Conservation (phyloP, 1,140 invertebrate genomes). For the Doryteuthis pealeii region DNA sequence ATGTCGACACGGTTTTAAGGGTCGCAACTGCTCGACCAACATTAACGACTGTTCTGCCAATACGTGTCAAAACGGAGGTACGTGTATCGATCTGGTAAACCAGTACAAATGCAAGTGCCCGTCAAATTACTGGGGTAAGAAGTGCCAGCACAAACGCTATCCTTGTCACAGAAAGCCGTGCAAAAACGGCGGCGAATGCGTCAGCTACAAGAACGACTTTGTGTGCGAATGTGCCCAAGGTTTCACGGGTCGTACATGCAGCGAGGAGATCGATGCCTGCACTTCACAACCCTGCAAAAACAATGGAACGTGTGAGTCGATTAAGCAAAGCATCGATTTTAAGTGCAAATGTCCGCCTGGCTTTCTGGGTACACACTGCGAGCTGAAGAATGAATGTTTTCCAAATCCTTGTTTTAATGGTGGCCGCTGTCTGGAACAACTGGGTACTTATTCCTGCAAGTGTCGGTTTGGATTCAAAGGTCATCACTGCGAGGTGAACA, state of each 20-base stretch:
- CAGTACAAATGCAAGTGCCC: slow-evolving; percentile 49
- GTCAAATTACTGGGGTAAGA: slow-evolving; percentile 58
- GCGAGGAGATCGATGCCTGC: slow-evolving; percentile 20
- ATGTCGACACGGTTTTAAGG: slow-evolving; percentile 21
- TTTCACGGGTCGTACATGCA: slow-evolving; percentile 84
- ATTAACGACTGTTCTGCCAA: slow-evolving; percentile 39
- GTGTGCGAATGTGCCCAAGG: slow-evolving; percentile 88
- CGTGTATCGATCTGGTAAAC: slow-evolving; percentile 44
- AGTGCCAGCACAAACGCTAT: slow-evolving; percentile 68
- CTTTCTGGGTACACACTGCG: slow-evolving; percentile 35
- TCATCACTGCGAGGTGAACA: slow-evolving; percentile 24
- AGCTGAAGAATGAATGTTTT: slow-evolving; percentile 59
- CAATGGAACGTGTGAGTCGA: slow-evolving; percentile 29
- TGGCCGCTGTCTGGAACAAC: slow-evolving; percentile 21
- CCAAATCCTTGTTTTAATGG: slow-evolving; percentile 22
- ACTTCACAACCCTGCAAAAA: slow-evolving; percentile 16
- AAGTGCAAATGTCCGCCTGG: slow-evolving; percentile 38
- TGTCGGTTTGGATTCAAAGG: slow-evolving; percentile 28
- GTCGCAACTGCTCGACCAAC: slow-evolving; percentile 18
- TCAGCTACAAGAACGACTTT: slow-evolving; percentile 57
- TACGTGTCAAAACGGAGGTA: slow-evolving; percentile 67
- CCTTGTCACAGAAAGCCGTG: slow-evolving; percentile 66
- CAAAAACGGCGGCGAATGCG: slow-evolving; percentile 34
- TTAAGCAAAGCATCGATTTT: slow-evolving; percentile 28
- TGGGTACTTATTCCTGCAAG: slow-evolving; percentile 21